phyloP scores from a whole-genome alignment of 92 coral and sea anemone genomes.

The Palythoa caribaeorum region DNA sequence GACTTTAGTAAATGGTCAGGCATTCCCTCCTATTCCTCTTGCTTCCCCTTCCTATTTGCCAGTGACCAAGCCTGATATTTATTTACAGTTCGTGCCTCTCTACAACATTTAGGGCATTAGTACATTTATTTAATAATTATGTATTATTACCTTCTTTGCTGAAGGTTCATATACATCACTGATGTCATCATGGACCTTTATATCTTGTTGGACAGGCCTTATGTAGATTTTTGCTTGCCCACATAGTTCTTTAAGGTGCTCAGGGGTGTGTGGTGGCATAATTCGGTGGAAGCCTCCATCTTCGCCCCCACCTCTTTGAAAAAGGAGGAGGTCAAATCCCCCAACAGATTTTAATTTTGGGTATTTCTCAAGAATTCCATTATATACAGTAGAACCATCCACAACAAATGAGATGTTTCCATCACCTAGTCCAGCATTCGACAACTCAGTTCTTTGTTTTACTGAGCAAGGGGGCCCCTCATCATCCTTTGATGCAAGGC shows the following conservation, averaged over 20 bases:
- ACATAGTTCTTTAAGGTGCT: constrained; percentile 30
- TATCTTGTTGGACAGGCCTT: constrained; percentile 4
- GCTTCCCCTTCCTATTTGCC: constrained; percentile 1
- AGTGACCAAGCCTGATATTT: background rate
- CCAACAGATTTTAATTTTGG: constrained; percentile 51
- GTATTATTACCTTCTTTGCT: constrained; percentile 1
- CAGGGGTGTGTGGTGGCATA: constrained; percentile 59
- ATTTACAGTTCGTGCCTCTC: background rate
- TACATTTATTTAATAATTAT: background rate
- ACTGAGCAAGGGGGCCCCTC: constrained; percentile 52
- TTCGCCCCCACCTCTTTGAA: constrained; percentile 62
- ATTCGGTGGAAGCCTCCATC: constrained; percentile 50
- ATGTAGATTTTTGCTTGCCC: constrained; percentile 3
- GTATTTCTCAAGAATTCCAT: constrained; percentile 55
- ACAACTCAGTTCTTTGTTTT: constrained; percentile 57
- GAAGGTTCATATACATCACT: background rate
- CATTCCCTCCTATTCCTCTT: constrained; percentile 1
- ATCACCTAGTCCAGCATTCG: constrained; percentile 73
- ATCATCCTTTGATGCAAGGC: constrained; percentile 55
- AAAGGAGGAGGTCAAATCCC: constrained; percentile 50
- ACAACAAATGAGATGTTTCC: constrained; percentile 51
- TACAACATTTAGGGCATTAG: background rate
- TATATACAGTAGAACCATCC: constrained; percentile 55
- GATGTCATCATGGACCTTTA: constrained; percentile 3
- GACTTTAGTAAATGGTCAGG: background rate